Conservation (phyloP, 2,888 invertebrate species). For the Odontomyia ornata region DNA sequence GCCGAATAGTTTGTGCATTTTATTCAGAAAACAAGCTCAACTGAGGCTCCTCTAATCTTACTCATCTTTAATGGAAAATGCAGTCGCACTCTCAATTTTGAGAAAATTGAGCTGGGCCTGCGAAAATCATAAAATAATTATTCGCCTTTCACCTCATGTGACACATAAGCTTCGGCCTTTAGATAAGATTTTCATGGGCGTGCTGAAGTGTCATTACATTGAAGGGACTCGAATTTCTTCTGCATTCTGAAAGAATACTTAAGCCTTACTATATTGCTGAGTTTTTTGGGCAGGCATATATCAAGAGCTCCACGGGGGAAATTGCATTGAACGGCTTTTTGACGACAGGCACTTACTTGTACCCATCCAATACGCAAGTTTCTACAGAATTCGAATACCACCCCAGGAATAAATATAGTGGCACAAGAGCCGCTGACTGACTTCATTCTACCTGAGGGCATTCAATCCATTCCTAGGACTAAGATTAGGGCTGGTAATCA, state of each 20-base stretch:
- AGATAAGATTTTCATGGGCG: neutral
- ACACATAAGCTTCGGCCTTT: neutral
- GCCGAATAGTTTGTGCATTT: constrained; percentile 57
- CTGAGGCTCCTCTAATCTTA: constrained; percentile 51
- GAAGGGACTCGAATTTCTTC: neutral
- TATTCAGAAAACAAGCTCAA: constrained; percentile 52
- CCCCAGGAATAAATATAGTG: neutral
- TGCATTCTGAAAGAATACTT: neutral
- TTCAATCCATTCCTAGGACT: no score
- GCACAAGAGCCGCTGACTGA: no score
- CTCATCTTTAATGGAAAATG: constrained; percentile 54
- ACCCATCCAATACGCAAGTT: no score
- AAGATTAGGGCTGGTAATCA: no score
- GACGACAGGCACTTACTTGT: no score
- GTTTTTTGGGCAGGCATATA: neutral
- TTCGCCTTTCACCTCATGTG: constrained; percentile 52
- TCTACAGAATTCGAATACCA: no score
- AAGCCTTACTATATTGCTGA: neutral
- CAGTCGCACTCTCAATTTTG: constrained; percentile 53
- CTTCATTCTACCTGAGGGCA: no score
- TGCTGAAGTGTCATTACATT: neutral
- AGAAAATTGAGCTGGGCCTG: constrained; percentile 51
- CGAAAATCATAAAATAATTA: constrained; percentile 56
- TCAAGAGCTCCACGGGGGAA: neutral
- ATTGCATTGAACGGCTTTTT: no score